Conservation (phyloP, 2,888 invertebrate genomes). For the Xanthia togata region DNA sequence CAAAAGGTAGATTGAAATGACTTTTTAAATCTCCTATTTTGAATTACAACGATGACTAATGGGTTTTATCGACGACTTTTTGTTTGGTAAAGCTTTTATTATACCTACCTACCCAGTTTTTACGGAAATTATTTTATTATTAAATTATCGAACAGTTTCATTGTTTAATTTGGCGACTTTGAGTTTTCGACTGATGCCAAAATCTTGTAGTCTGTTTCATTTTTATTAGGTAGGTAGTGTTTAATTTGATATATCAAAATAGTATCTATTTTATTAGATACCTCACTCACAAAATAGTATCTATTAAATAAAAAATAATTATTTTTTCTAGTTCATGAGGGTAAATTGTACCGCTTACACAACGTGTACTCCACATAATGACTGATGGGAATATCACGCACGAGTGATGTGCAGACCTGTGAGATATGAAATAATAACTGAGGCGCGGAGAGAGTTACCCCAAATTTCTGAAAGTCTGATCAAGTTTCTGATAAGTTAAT, state of each 20-base stretch:
- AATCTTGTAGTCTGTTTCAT: slow-evolving; percentile 15
- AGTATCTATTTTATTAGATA: background rate
- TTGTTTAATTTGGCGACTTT: slow-evolving; percentile 17
- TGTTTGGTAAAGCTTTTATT: slow-evolving; percentile 29
- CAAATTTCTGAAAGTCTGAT: background rate
- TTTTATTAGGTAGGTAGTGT: slow-evolving; percentile 8
- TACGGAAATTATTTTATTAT: slow-evolving; percentile 18
- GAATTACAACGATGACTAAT: slow-evolving; percentile 34
- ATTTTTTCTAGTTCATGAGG: background rate
- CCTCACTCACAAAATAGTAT: background rate
- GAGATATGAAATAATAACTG: background rate
- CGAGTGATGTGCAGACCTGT: background rate
- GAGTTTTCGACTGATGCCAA: slow-evolving; percentile 16
- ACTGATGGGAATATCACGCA: background rate
- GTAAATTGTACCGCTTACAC: background rate
- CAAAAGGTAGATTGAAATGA: slow-evolving; percentile 37
- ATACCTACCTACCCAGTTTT: slow-evolving; percentile 9
- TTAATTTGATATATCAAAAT: background rate
- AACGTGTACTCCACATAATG: background rate
- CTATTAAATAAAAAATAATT: background rate
- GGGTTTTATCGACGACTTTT: slow-evolving; percentile 25
- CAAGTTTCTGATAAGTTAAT: background rate
- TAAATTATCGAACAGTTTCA: slow-evolving; percentile 3
- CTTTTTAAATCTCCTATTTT: background rate
- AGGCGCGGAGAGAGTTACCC: background rate